Evolutionary conservation across 2,797 vertebrate species (phyloP).

Genomic region (Poeciliopsis presidionis): DNA sequence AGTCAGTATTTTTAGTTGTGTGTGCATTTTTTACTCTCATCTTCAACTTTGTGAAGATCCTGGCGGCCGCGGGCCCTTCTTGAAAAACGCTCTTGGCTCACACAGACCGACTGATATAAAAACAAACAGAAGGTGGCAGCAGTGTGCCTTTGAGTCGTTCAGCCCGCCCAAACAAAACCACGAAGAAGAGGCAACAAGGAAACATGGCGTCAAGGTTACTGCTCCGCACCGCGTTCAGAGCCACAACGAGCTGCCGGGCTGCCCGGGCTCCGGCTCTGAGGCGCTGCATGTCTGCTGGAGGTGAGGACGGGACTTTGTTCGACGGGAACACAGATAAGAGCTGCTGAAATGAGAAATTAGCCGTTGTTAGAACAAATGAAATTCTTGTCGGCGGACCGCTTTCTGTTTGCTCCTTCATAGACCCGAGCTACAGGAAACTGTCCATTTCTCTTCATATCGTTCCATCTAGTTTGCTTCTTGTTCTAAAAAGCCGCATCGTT

Average conservation of each 20-base stretch:
- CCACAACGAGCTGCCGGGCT: slow-evolving; percentile 23
- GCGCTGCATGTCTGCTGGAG: slow-evolving; percentile 78
- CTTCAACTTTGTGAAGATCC: too few relatives aligned
- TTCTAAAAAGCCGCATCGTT: background rate
- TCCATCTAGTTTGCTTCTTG: background rate
- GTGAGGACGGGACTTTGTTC: slow-evolving; percentile 60
- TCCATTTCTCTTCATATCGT: background rate
- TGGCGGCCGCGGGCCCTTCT: too few relatives aligned
- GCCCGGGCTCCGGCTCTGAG: slow-evolving; percentile 35
- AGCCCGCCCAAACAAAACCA: background rate
- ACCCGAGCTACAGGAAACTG: background rate
- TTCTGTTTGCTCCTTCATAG: background rate
- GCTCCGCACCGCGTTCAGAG: background rate
- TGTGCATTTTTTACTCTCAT: too few relatives aligned
- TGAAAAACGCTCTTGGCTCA: background rate
- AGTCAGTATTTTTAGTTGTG: too few relatives aligned
- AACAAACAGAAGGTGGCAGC: background rate
- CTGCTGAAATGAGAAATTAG: background rate
- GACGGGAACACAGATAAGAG: background rate
- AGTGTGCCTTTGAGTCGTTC: background rate
- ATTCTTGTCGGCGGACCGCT: background rate
- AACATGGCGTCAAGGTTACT: slow-evolving; percentile 5
- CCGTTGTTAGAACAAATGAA: background rate
- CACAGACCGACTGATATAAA: background rate
- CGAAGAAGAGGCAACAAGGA: background rate